Percentiles rank a stretch among this genome's conserved stretches.
phyloP scores from a whole-genome alignment of 2,113 vertebrate species.

The Podilymbus podiceps region DNA sequence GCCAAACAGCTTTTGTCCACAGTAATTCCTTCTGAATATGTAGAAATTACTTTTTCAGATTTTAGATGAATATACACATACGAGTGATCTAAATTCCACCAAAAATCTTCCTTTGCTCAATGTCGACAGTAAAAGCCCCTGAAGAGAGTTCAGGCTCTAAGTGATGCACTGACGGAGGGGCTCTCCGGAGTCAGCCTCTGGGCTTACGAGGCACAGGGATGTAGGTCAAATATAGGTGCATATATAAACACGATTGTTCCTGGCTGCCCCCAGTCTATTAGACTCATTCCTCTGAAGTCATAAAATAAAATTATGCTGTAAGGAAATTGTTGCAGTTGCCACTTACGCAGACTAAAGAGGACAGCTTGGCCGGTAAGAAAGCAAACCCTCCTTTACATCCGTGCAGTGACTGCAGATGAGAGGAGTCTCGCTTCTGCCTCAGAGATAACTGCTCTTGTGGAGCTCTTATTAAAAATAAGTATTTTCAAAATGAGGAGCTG shows the following conservation, averaged over 20 bases:
- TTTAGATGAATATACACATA: neutral
- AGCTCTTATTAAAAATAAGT: neutral
- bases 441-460: neutral
- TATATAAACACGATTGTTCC: neutral
- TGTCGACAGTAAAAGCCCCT: neutral
- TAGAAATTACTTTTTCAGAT: neutral
- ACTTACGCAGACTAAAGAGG: neutral
- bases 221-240: neutral
- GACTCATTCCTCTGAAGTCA: neutral
- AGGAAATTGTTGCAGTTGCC: neutral
- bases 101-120: neutral
- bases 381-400: neutral
- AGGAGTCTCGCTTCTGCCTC: neutral
- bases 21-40: rapidly evolving
- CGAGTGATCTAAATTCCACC: neutral
- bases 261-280: neutral
- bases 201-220: rapidly evolving
- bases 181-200: neutral
- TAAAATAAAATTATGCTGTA: neutral
- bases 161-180: neutral
- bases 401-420: neutral
- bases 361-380: neutral
- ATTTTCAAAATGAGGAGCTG: neutral
- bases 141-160: neutral
- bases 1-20: neutral